A percentile compares a stretch with the other conserved stretches of the same genome.
Evolutionary conservation across 2,888 invertebrate genomes (phyloP).

Genomic region (Caenorhabditis wallacei): DNA sequence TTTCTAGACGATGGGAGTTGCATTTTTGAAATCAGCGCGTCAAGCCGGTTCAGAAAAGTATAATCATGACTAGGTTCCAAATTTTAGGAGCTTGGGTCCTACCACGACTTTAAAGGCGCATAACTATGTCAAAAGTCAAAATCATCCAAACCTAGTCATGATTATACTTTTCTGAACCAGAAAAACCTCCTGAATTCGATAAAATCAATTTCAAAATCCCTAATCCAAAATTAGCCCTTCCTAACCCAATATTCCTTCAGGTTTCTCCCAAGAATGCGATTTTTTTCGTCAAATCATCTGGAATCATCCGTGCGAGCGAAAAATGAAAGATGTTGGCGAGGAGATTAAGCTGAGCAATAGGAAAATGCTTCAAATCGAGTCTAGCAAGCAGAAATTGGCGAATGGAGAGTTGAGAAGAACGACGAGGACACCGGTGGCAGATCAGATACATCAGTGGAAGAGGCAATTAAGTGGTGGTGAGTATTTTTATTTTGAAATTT

Average conservation of each 20-base stretch:
- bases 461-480: conserved; percentile 69
- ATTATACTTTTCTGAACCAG: not conserved
- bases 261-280: conserved; percentile 71
- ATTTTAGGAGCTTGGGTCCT: not conserved
- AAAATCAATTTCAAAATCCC: not conserved
- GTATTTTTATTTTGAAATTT: not conserved
- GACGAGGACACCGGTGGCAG: conserved; percentile 67
- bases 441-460: conserved; percentile 70
- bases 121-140: not conserved
- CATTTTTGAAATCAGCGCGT: not conserved
- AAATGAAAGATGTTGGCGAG: conserved; percentile 62
- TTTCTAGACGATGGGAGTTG: not conserved
- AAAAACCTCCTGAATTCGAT: not conserved
- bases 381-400: not conserved
- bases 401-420: conserved; percentile 39
- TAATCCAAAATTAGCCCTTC: not conserved
- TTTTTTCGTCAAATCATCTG: conserved; percentile 71
- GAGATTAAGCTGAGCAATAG: conserved; percentile 54
- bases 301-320: conserved; percentile 73
- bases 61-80: not conserved
- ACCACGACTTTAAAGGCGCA: not conserved
- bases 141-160: not conserved
- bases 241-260: conserved; percentile 36
- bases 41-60: not conserved
- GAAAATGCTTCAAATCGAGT: conserved; percentile 26